Evolutionary conservation across 2,888 invertebrate species (phyloP).

Genomic region (Drosophila niveifrons): DNA sequence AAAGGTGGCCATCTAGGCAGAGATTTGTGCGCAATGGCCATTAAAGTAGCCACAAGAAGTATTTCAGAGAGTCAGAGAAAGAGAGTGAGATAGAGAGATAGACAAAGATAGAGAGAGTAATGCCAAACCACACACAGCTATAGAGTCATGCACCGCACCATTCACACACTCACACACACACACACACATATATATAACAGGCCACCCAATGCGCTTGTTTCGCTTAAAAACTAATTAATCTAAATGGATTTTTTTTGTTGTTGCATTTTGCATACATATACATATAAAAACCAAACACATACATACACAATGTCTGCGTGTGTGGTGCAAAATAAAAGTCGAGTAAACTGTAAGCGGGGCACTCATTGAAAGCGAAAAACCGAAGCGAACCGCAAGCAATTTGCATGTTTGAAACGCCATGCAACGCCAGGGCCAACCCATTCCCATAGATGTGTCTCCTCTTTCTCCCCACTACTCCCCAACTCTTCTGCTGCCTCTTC

Average conservation of each 20-base stretch:
- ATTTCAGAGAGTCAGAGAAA: conserved; percentile 13
- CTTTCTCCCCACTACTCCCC: neutral
- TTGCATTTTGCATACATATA: conserved; percentile 56
- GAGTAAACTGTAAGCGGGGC: conserved; percentile 73
- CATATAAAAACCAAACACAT: conserved; percentile 55
- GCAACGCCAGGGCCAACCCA: conserved; percentile 53
- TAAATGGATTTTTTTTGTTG: conserved; percentile 77
- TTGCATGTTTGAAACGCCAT: conserved; percentile 79
- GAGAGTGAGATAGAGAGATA: neutral
- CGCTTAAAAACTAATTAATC: conserved; percentile 80
- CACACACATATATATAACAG: neutral
- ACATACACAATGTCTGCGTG: conserved; percentile 21
- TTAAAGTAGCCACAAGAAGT: conserved; percentile 46
- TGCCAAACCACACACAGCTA: neutral
- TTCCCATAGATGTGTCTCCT: neutral
- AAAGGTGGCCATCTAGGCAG: conserved; percentile 22
- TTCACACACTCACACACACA: neutral
- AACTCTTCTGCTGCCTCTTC: neutral
- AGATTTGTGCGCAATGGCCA: conserved; percentile 41
- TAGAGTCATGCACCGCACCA: neutral
- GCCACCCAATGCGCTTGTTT: conserved; percentile 41
- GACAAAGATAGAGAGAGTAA: no score
- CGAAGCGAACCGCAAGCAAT: conserved; percentile 79
- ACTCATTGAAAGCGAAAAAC: conserved; percentile 79
- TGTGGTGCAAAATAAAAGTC: conserved; percentile 51